A percentile compares a stretch with the other conserved stretches of the same genome.
These are phyloP conservation scores for Dicyrtoma fusca DNA, from an alignment of 2,888 invertebrate species.

Conservation along the genomic window DNA sequence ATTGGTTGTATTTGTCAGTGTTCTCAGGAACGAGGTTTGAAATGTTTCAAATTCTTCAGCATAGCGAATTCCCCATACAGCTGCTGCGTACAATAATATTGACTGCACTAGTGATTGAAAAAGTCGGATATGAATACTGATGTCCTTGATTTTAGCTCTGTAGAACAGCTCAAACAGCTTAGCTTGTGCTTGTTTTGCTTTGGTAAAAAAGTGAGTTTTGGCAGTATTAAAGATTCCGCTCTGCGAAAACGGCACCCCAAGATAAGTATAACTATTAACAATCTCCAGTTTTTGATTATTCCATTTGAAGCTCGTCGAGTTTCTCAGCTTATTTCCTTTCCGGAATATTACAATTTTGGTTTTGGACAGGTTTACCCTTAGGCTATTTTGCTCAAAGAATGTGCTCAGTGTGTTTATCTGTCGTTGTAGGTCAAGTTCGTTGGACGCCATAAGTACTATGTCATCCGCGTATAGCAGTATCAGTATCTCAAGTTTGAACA, in stretches of 20 bases:
- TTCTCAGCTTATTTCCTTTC: background rate
- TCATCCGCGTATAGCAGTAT: conserved; percentile 5
- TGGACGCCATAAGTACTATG: background rate
- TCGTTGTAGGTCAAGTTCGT: background rate
- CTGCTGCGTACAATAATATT: too few relatives aligned
- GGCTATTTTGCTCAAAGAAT: background rate
- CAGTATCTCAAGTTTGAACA: background rate
- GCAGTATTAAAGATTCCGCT: background rate
- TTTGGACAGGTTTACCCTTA: background rate
- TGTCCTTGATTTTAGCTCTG: too few relatives aligned
- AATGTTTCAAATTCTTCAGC: too few relatives aligned
- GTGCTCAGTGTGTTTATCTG: background rate
- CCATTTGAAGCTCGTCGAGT: background rate
- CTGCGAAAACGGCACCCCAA: background rate
- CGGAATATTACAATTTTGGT: conserved; percentile 1
- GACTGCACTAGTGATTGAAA: too few relatives aligned
- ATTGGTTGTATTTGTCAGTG: too few relatives aligned
- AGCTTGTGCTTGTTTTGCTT: background rate
- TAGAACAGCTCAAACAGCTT: too few relatives aligned
- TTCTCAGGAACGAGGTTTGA: too few relatives aligned
- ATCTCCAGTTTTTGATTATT: background rate
- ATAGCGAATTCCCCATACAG: too few relatives aligned
- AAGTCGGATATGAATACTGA: too few relatives aligned
- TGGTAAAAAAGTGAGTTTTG: background rate
- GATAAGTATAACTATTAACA: background rate